A percentile compares a stretch with the other conserved stretches of the same genome.
Conservation (phyloP, 2,797 vertebrate genomes). For the Poeciliopsis gracilis region DNA sequence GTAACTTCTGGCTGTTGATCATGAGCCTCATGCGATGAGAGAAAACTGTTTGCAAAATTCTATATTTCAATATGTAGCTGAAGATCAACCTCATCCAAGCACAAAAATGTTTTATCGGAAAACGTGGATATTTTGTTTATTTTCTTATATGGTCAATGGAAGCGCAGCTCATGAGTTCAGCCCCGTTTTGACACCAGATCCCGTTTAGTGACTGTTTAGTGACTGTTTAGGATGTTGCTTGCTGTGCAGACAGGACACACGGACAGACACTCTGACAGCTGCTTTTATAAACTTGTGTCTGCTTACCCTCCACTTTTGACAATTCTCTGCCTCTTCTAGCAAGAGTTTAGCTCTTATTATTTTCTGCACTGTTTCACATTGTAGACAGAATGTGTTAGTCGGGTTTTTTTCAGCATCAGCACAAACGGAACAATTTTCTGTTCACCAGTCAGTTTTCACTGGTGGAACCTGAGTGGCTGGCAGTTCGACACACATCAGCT, state of each 20-base stretch:
- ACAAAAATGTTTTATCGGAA: too few species aligned
- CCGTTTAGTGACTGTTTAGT: neutral
- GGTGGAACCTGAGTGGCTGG: neutral
- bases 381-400: neutral
- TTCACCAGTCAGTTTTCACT: slow-evolving; percentile 9
- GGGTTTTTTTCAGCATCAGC: slow-evolving; percentile 3
- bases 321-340: slow-evolving; percentile 12
- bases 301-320: slow-evolving; percentile 1
- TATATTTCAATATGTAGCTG: too few species aligned
- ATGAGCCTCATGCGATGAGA: too few species aligned
- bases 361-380: slow-evolving; percentile 11
- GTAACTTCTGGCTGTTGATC: too few species aligned
- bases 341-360: slow-evolving; percentile 7
- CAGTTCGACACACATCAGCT: too few species aligned
- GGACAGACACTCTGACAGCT: neutral
- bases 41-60: too few species aligned
- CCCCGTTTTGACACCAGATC: neutral
- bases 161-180: neutral
- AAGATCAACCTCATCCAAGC: too few species aligned
- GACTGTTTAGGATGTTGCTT: neutral
- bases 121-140: too few species aligned
- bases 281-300: neutral
- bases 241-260: neutral
- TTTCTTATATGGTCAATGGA: too few species aligned
- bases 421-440: neutral